Evolutionary conservation across 2,888 invertebrate genomes (phyloP).

Genomic region (Terebella lapidaria): DNA sequence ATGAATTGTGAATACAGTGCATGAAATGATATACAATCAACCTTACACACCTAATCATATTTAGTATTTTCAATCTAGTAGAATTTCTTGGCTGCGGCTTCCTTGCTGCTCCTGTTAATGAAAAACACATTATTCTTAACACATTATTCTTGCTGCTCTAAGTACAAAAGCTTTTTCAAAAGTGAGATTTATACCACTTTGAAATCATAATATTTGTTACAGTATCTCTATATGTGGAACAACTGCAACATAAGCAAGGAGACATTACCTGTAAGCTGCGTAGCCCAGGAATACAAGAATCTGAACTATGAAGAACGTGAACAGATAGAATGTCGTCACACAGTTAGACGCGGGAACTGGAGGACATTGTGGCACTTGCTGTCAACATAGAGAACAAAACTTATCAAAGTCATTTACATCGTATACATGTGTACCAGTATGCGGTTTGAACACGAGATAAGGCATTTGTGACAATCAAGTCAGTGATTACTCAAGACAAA

Average conservation of each 20-base stretch:
- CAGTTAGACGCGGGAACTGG: slow-evolving; percentile 28
- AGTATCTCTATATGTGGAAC: neutral
- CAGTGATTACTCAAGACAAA: too few relatives aligned
- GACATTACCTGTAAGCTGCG: neutral
- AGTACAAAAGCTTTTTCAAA: too few relatives aligned
- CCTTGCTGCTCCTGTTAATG: slow-evolving; percentile 20
- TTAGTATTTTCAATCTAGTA: too few relatives aligned
- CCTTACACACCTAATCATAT: too few relatives aligned
- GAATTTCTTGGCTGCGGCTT: slow-evolving; percentile 28
- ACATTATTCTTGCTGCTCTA: too few relatives aligned
- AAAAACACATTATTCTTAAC: too few relatives aligned
- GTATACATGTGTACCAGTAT: too few relatives aligned
- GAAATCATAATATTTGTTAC: neutral
- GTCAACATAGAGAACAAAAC: neutral
- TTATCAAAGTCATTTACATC: neutral
- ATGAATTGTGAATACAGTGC: too few relatives aligned
- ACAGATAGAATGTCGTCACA: slow-evolving; percentile 36
- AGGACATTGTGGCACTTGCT: slow-evolving; percentile 27
- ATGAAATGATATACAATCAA: too few relatives aligned
- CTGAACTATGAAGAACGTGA: slow-evolving; percentile 30
- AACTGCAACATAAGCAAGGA: neutral
- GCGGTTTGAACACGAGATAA: too few relatives aligned
- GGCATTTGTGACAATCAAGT: too few relatives aligned
- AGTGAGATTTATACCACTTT: too few relatives aligned
- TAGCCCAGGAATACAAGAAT: neutral